Base-by-base conservation (phyloP, 2,797 vertebrate genomes). In the Clarias laeviceps region DNA sequence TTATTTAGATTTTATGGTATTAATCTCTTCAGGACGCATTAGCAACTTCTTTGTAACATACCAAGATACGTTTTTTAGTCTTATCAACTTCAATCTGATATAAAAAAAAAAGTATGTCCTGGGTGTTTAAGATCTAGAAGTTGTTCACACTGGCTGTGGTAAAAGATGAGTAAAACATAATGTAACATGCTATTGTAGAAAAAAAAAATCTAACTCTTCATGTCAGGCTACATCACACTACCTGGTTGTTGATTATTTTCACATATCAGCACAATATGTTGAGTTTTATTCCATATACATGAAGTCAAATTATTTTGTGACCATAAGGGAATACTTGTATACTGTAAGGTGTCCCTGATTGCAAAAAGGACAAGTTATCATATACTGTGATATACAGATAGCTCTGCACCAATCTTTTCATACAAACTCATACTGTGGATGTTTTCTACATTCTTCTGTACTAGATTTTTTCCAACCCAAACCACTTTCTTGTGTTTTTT, bases 401-500 rank as follows among this genome's bases (percentile, higher is more conserved):
- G 6, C 1, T 72, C 50, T 74, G 45, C 15, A 54, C n/a, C 18
- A 29, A 5, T 59, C 4, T 32, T 76, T 76, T 54, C 0, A 76
- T 50, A 73, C 2, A 20, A 6, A 3, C 24, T 76, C 57, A 4
- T 22, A 56, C 27, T 20, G 37, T 29, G n/a, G 50, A 29, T 54
- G 3, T 76, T 11, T 59, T 57, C 9, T 77, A 37, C 32, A n/a
- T 61, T 34, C 54, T 37, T 1, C 9, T 15, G 9, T 61, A 24
- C 54, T 9, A 3, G 45, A 50, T 20, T 14, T 9, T 40, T 8
- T 59, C 29, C 24, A 82, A n/a, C 22, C 17, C 50, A 27, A 62
- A 32, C 18, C 2, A 65, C 14, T 22, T n/a, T 82, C 17, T 88
- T 88, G 24, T 79, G 34, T 22, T 50, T 89, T n/a, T 90, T 87